phyloP scores from a whole-genome alignment of 2,113 vertebrate genomes.

The Prionailurus bengalensis region DNA sequence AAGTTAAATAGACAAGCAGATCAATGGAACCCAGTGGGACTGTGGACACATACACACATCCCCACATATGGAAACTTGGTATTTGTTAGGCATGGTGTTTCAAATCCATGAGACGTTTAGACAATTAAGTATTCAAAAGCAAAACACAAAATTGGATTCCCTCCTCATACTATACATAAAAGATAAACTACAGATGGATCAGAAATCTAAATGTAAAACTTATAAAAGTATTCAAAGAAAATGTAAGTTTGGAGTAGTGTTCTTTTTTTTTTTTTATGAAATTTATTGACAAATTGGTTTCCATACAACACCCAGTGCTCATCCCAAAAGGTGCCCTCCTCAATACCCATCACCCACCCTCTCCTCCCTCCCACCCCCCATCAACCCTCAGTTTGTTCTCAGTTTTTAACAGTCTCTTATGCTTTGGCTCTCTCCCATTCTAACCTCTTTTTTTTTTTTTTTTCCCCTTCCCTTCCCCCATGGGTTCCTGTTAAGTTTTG shows the following conservation, averaged over 20 bases:
- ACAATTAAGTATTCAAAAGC: conserved; percentile 20
- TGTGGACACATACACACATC: not conserved
- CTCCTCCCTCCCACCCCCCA: no score
- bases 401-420: no score
- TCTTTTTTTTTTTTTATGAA: not conserved
- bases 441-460: no score
- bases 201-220: conserved; percentile 51
- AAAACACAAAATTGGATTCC: conserved; percentile 25
- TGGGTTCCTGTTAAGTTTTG: not conserved
- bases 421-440: no score
- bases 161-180: not conserved
- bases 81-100: conserved; percentile 8
- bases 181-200: not conserved
- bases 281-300: no score
- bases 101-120: not conserved
- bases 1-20: not conserved
- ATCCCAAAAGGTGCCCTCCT: no score
- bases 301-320: no score
- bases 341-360: no score
- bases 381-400: no score
- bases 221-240: conserved; percentile 22
- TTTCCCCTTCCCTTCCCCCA: no score
- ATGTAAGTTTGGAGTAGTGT: not conserved
- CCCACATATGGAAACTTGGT: not conserved
- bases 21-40: not conserved